phyloP scores from a whole-genome alignment of 2,888 invertebrate genomes.

The Oxytorus armatus region DNA sequence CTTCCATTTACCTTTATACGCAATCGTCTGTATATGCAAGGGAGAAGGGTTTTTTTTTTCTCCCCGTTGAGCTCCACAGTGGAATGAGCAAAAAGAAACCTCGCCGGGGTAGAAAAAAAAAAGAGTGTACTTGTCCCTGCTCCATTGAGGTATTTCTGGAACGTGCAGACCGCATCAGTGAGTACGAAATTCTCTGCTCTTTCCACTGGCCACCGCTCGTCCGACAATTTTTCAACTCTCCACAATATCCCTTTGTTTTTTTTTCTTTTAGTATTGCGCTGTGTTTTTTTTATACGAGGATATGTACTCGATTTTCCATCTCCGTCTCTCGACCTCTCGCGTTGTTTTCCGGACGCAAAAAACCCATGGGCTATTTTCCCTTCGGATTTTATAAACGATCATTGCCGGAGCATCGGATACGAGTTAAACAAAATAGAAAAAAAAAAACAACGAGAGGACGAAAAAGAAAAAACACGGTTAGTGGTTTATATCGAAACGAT shows the following conservation, averaged over 20 bases:
- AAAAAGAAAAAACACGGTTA: neutral
- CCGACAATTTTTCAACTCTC: neutral
- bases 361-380: constrained; percentile 18
- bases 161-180: constrained; percentile 1
- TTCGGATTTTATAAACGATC: neutral
- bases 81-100: neutral
- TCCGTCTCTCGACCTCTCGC: neutral
- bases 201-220: too few relatives aligned
- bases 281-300: neutral
- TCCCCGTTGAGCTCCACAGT: neutral
- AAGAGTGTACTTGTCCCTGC: constrained; percentile 7
- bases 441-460: neutral
- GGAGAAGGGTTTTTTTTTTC: too few relatives aligned
- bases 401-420: constrained; percentile 13
- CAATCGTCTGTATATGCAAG: too few relatives aligned
- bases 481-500: neutral
- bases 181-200: constrained; percentile 20
- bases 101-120: neutral
- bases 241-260: neutral
- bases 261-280: neutral
- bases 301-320: neutral
- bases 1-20: too few relatives aligned
- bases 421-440: neutral
- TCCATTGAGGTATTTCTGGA: constrained; percentile 16
- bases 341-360: constrained; percentile 8